Evolutionary conservation across 2,113 vertebrate genomes (phyloP), one percentile per base, ranked within the genome.

Genomic region (Laterallus jamaicensis): DNA sequence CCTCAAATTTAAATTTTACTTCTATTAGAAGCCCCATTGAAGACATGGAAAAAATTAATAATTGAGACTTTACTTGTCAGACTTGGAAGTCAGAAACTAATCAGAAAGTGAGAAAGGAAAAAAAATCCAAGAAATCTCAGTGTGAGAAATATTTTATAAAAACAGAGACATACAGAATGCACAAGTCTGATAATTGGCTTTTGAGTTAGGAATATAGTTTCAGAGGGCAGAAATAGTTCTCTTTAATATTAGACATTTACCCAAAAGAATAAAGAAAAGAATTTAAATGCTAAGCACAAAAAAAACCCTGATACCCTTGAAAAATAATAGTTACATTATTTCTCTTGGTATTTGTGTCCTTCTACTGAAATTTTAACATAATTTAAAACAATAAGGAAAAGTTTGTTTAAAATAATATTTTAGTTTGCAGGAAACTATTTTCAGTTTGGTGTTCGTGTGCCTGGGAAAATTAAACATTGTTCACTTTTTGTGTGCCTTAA

Each of bases 51-150:
- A 86, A 86, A 70, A 19, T 77, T 71, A 16, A 78, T 88, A 95
- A 59, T 5, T 17, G 3, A 70, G 29, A 60, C 5, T 28, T 69
- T 25, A 52, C 3, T 94, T 83, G 78, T 70, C 35, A 75, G 19
- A 35, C 15, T 54, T 9, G 18, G 26, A 62, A 42, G 6, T 44
- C 31, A 84, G 13, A 78, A 69, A 63, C 2, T 26, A 50, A 68
- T 40, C 28, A 64, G 35, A 68, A 91, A 74, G 19, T 56, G 19
- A 88, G 20, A 95, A 88, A 90, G 5, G 1, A 60, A 89, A 70
- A 12, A 3, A 24, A 39, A 35, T 2, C 0, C 3, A 68, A 31
- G 1, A 70, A 60, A 42, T 32, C 6, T 13, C 22, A 77, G 17
- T 35, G 17, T 69, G 12, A 93, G 37, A 73, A 87, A 29, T 0